These are phyloP conservation scores for Himalopsyche anomala DNA, from an alignment of 2,888 invertebrate species.

Conservation along the genomic window DNA sequence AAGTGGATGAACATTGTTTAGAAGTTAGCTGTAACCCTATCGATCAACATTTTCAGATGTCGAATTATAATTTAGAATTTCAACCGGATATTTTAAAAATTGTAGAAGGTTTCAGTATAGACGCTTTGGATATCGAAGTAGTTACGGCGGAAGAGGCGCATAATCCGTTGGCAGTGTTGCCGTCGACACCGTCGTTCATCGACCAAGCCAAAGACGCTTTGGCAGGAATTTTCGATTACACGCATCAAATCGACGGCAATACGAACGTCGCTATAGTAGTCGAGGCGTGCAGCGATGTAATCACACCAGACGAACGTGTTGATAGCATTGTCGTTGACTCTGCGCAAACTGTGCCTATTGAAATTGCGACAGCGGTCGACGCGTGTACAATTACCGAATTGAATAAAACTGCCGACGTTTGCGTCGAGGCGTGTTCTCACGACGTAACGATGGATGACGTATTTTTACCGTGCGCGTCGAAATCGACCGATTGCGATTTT, in stretches of 20 bases:
- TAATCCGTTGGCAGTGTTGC: neutral
- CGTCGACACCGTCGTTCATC: neutral
- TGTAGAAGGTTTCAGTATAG: neutral
- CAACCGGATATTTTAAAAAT: neutral
- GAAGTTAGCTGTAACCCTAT: too few species aligned
- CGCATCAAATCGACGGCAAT: neutral
- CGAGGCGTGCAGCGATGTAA: neutral
- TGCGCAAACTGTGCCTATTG: neutral
- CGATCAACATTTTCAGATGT: neutral
- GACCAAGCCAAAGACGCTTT: conserved; percentile 12
- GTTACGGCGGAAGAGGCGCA: neutral
- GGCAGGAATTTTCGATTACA: neutral
- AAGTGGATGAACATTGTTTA: too few species aligned
- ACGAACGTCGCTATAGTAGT: neutral
- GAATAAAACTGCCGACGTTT: neutral
- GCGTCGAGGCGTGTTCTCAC: neutral
- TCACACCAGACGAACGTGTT: neutral
- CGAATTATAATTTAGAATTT: neutral
- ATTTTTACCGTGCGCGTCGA: neutral
- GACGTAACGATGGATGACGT: neutral
- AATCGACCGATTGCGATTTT: conserved; percentile 36
- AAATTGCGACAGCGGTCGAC: conserved; percentile 4
- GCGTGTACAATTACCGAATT: neutral
- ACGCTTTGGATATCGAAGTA: neutral
- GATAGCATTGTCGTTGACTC: neutral